Conservation (phyloP, 1,140 invertebrate genomes). For the Cherax quadricarinatus region DNA sequence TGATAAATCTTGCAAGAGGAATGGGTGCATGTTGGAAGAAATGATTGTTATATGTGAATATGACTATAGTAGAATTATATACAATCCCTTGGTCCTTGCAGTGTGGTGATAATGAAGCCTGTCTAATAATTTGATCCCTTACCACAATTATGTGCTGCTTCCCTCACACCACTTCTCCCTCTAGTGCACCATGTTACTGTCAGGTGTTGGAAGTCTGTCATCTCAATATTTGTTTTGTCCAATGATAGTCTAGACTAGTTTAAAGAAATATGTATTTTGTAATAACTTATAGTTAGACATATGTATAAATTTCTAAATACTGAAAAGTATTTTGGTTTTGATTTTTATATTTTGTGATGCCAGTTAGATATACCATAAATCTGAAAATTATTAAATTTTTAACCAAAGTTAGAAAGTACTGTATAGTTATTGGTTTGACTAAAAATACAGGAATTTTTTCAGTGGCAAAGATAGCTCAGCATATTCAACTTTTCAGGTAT, state of each 20-base stretch:
- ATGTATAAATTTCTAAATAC: background rate
- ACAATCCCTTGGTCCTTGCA: background rate
- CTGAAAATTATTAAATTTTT: background rate
- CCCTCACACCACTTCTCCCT: background rate
- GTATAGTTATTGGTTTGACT: background rate
- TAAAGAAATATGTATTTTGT: background rate
- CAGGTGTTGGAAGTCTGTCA: background rate
- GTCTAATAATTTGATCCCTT: slow-evolving; percentile 63
- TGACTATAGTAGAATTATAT: background rate
- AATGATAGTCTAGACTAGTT: background rate
- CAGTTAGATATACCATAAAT: background rate
- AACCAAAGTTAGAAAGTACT: background rate
- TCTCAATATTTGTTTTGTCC: background rate
- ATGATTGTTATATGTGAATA: background rate
- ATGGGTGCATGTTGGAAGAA: slow-evolving; percentile 31
- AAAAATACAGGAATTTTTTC: background rate
- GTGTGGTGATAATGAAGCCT: slow-evolving; percentile 21
- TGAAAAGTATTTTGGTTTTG: background rate
- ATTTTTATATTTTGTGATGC: background rate
- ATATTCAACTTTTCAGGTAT: slow-evolving; percentile 5
- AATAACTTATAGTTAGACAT: background rate
- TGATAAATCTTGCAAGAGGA: slow-evolving; percentile 12
- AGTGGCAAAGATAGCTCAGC: background rate
- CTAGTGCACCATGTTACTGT: slow-evolving; percentile 14
- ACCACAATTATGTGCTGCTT: slow-evolving; percentile 13